phyloP scores from a whole-genome alignment of 2,113 vertebrate genomes.

The Clarias gariepinus region DNA sequence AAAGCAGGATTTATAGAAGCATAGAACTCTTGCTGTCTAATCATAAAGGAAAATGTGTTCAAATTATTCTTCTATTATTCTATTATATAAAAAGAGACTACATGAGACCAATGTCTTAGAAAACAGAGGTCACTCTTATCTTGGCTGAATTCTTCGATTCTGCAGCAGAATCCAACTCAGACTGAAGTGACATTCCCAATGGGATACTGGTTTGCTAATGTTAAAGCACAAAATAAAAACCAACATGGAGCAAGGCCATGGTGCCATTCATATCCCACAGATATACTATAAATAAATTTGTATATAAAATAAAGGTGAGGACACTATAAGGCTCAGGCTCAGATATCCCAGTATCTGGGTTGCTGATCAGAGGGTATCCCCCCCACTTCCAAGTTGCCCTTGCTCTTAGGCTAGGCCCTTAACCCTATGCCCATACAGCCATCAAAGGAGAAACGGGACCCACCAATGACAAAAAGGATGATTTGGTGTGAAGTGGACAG shows the following conservation, averaged over 20 bases:
- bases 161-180: background rate
- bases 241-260: background rate
- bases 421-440: too few relatives aligned
- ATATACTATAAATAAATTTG: background rate
- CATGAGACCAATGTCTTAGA: background rate
- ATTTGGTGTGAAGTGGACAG: too few relatives aligned
- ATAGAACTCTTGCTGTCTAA: background rate
- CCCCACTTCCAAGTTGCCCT: too few relatives aligned
- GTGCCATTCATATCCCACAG: background rate
- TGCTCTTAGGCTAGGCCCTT: too few relatives aligned
- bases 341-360: too few relatives aligned
- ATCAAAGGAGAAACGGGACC: too few relatives aligned
- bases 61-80: too few relatives aligned
- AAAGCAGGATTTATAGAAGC: background rate
- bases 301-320: background rate
- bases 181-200: background rate
- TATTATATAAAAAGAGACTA: background rate
- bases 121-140: background rate
- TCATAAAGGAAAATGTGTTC: background rate
- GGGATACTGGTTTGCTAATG: background rate
- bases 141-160: background rate
- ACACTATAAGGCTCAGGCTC: background rate
- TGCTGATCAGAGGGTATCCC: too few relatives aligned
- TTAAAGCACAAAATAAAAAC: background rate
- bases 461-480: too few relatives aligned